Conservation (phyloP, 2,888 invertebrate genomes). For the Scelioninae gen. 1 region DNA sequence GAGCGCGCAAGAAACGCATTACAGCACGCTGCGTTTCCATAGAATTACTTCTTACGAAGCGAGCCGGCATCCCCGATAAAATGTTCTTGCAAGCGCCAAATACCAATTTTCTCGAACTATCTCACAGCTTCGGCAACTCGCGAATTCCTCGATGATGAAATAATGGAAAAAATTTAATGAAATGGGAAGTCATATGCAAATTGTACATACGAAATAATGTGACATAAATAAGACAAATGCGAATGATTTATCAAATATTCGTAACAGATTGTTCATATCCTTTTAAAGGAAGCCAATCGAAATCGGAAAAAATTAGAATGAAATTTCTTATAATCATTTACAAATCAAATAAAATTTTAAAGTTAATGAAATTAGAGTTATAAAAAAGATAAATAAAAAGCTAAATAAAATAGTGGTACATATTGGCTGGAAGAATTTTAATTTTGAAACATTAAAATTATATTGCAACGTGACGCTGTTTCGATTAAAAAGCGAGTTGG, state of each 20-base stretch:
- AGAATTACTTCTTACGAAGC: conserved; percentile 64
- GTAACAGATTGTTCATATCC: too few relatives aligned
- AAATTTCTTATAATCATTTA: too few relatives aligned
- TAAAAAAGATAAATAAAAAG: too few relatives aligned
- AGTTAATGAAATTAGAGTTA: too few relatives aligned
- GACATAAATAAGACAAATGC: neutral
- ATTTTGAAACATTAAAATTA: neutral
- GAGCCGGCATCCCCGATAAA: conserved; percentile 31
- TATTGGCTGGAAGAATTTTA: neutral
- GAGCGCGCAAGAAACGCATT: conserved; percentile 78
- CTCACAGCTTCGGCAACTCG: conserved; percentile 19
- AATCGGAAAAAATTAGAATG: too few relatives aligned
- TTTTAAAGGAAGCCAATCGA: too few relatives aligned
- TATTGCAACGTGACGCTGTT: neutral
- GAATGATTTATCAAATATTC: too few relatives aligned
- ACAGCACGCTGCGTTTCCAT: conserved; percentile 70
- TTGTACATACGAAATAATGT: neutral
- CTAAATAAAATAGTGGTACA: neutral
- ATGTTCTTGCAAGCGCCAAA: conserved; percentile 56
- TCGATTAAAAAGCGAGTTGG: conserved; percentile 2
- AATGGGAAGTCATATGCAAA: neutral
- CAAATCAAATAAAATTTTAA: too few relatives aligned
- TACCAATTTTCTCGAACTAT: conserved; percentile 48
- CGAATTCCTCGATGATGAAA: conserved; percentile 5
- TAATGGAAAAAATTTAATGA: neutral